Percentiles rank a stretch among this genome's conserved stretches.
These are phyloP conservation scores for Semnopithecus entellus DNA, from an alignment of 2,113 vertebrate species.

Conservation along the genomic window DNA sequence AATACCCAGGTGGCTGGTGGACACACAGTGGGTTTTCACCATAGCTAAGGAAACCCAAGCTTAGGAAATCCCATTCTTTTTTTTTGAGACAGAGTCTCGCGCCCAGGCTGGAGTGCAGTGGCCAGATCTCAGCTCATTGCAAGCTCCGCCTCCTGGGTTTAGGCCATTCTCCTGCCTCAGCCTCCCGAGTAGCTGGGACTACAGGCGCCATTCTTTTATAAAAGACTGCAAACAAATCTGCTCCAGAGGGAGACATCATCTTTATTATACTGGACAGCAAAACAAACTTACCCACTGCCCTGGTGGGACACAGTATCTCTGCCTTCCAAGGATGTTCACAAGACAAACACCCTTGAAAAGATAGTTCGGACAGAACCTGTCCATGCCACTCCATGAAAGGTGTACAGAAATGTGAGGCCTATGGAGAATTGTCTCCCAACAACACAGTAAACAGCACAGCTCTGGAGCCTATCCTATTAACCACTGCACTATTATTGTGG, in stretches of 20 bases:
- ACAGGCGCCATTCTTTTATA: background rate
- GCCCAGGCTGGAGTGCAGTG: too few relatives aligned
- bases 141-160: too few relatives aligned
- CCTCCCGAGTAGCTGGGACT: too few relatives aligned
- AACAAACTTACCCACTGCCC: background rate
- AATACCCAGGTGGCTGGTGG: background rate
- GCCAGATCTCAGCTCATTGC: too few relatives aligned
- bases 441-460: background rate
- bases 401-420: background rate
- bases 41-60: background rate
- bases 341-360: background rate
- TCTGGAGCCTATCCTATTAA: background rate
- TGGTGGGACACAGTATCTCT: background rate
- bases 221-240: background rate
- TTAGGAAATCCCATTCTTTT: background rate
- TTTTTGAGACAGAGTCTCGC: too few relatives aligned
- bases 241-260: background rate
- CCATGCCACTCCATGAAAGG: background rate
- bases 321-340: background rate
- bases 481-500: background rate
- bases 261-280: background rate
- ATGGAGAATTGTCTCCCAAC: background rate
- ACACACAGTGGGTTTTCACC: background rate
- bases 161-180: too few relatives aligned
- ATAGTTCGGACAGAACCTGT: background rate